A percentile compares a stretch with the other conserved stretches of the same genome.
Evolutionary conservation across 2,888 invertebrate species (phyloP).

Genomic region (Pharmacophagus antenor): DNA sequence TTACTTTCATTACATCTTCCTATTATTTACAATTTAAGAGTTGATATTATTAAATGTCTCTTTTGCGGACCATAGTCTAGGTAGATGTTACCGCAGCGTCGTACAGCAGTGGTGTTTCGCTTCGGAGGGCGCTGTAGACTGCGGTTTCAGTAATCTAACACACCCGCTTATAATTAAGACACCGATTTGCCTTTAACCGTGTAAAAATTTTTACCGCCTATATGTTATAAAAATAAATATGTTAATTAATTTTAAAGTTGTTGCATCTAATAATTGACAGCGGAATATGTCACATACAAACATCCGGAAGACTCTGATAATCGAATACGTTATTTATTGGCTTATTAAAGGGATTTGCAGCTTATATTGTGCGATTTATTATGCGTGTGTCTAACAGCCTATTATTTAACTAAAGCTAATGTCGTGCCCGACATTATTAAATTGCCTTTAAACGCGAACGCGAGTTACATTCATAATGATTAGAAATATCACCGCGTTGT

Average conservation of each 20-base stretch:
- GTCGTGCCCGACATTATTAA: slow-evolving; percentile 29
- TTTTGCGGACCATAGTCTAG: background rate
- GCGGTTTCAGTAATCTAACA: too few relatives aligned
- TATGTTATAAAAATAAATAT: too few relatives aligned
- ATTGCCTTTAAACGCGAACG: slow-evolving; percentile 27
- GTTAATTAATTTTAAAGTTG: slow-evolving; percentile 1
- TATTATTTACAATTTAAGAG: slow-evolving; percentile 10
- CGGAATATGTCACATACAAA: slow-evolving; percentile 21
- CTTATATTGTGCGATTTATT: slow-evolving; percentile 30
- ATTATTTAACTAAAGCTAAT: slow-evolving; percentile 30
- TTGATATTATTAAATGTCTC: background rate
- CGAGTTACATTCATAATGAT: slow-evolving; percentile 24
- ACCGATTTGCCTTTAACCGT: too few relatives aligned
- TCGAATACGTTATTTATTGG: slow-evolving; percentile 27
- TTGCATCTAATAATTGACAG: slow-evolving; percentile 20
- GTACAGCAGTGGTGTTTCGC: too few relatives aligned
- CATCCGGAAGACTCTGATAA: slow-evolving; percentile 29
- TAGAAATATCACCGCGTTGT: slow-evolving; percentile 22
- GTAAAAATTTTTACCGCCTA: too few relatives aligned
- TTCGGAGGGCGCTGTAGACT: too few relatives aligned
- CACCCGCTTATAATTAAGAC: too few relatives aligned
- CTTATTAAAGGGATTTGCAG: slow-evolving; percentile 32
- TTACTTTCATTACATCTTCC: slow-evolving; percentile 20
- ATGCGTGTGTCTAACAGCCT: slow-evolving; percentile 26
- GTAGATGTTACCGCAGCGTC: background rate